Evolutionary conservation across 1,140 invertebrate genomes (phyloP), one percentile per base, ranked within the genome.

Genomic region (Drosophila littoralis): DNA sequence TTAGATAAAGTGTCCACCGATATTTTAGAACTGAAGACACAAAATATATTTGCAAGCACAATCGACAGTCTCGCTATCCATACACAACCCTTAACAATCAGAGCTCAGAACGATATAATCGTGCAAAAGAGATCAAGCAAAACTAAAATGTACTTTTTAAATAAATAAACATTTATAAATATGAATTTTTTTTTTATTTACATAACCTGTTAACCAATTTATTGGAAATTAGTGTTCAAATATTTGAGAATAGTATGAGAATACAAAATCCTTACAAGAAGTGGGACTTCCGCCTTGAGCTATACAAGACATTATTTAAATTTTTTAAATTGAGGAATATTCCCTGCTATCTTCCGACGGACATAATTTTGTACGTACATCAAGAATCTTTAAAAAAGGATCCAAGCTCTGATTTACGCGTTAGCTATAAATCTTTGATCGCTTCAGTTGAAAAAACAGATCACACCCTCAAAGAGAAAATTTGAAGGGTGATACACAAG

Each of bases 361-460:
- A 83, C 48, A 63, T 71, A 38, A 59, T 75, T 35, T 12, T 79
- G n/a, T 52, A 40, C n/a, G 33, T 82, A 17, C 46, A 83, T n/a
- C 32, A 57, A 5, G 65, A 66, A 51, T 65, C 52, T 59, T 61
- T 8, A 36, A 15, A 60, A 66, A 17, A 66, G 7, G 71, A 74
- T 59, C 42, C 42, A 38, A 48, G 33, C n/a, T 42, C 17, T 55
- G 36, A 64, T 46, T 35, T 83, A 22, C 58, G 65, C 1, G n/a
- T n/a, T 28, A 42, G 9, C 36, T 43, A n/a, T 5, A 54, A 46
- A 42, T 22, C 33, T 32, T 38, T 74, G 42, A 55, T 61, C 5
- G 40, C 58, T 22, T 17, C 13, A 12, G 7, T 67, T 12, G 79
- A 82, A 66, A 40, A 36, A 13, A 54, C 28, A 0, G 9, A 79